phyloP scores from a whole-genome alignment of 1,140 invertebrate genomes.

The Drosophila bipectinata region DNA sequence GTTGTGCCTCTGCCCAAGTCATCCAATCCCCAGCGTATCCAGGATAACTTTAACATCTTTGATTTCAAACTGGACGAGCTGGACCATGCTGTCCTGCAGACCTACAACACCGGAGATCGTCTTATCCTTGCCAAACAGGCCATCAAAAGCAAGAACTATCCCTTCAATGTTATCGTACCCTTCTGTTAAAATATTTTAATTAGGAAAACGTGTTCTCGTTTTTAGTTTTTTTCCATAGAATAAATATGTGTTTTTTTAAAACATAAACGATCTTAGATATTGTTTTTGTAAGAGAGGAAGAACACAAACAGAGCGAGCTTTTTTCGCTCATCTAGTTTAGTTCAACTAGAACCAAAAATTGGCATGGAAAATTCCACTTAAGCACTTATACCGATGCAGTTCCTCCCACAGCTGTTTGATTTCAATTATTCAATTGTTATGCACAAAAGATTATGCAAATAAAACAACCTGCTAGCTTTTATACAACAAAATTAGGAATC shows the following conservation, averaged over 20 bases:
- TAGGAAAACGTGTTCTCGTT: background rate
- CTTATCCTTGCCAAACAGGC: constrained; percentile 70
- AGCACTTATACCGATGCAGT: constrained; percentile 1
- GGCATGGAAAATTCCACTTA: constrained; percentile 57
- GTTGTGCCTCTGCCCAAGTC: constrained; percentile 93
- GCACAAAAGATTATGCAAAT: background rate
- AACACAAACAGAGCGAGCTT: constrained; percentile 29
- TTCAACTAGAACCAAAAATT: constrained; percentile 8
- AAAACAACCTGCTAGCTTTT: background rate
- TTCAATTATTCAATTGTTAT: constrained; percentile 5
- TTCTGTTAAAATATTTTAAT: constrained; percentile 2
- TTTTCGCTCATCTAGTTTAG: constrained; percentile 30
- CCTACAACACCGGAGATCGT: constrained; percentile 85
- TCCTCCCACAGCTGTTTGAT: background rate
- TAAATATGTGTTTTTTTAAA: background rate
- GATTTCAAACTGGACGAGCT: constrained; percentile 89
- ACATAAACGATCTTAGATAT: constrained; percentile 1
- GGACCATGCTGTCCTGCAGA: constrained; percentile 86
- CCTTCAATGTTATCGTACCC: constrained; percentile 83
- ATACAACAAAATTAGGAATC: background rate
- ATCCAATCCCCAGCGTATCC: constrained; percentile 89
- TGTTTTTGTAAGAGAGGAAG: background rate
- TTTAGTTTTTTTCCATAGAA: constrained; percentile 1
- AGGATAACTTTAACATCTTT: constrained; percentile 91
- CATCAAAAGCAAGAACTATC: constrained; percentile 86